Evolutionary conservation across 2,113 vertebrate species (phyloP), one percentile per base, ranked within the genome.

Genomic region (Ranitomeya variabilis): DNA sequence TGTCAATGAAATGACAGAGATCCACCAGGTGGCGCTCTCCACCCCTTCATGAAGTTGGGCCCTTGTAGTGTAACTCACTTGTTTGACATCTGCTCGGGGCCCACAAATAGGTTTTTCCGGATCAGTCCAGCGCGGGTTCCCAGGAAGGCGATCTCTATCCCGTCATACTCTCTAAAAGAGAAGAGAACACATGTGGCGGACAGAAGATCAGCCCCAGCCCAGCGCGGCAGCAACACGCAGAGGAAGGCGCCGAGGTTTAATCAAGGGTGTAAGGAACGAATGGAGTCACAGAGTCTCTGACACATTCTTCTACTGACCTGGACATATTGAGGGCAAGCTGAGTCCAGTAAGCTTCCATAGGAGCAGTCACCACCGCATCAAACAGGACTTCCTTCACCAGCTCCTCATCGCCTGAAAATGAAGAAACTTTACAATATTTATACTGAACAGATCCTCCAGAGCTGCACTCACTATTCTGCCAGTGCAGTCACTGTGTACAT

Each of bases 271-370:
- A 45, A 45, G 37, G 37, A 45, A 45, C 1, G 37, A 45, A 5
- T 5, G 37, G 37, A 45, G 37, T 45, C 37, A 45, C 37, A 45
- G 37, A 5, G 37, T 5, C 37, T 45, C 37, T 45, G 37, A 45
- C 37, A 45, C 11, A 51, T n/a, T 78, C 10, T 55, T 21, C 45
- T 1, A 93, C 92, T 82, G 92, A 99, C 98, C 92, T 91, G 54
- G 98, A 97, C 89, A 92, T 85, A 57, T 97, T 97, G 92, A 99
- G 97, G 83, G 95, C 95, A 45, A 99, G 90, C 0, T 96, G 95
- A 0, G 97, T 99, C 98, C 98, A 99, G 90, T 99, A 99, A 23
- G 98, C 98, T 91, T 99, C 98, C 96, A 99, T 95, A 59, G 98
- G 98, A 66, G 98, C 98, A 0, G 98, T 98, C 87, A 99, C 97